Evolutionary conservation across 2,113 vertebrate genomes (phyloP).

Genomic region (Calyptomena viridis): DNA sequence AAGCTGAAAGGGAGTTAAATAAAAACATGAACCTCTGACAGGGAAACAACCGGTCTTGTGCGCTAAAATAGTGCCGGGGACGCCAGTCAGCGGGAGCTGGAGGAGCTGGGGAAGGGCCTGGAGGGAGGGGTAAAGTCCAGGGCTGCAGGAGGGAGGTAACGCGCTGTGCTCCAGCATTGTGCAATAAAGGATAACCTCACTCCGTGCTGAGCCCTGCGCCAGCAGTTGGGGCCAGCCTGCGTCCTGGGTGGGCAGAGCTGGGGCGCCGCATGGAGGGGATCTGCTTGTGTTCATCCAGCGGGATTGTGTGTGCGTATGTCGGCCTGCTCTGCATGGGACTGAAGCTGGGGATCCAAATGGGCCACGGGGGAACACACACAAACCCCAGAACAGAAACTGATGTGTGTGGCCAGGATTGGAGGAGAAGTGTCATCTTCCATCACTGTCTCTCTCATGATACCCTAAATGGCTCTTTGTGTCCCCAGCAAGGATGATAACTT

Average conservation of each 20-base stretch:
- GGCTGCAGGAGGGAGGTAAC: background rate
- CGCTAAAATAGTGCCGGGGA: background rate
- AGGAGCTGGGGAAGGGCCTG: background rate
- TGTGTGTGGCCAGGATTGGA: background rate
- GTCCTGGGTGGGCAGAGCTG: background rate
- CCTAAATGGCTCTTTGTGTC: background rate
- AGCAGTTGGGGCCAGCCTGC: background rate
- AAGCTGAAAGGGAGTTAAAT: slow-evolving; percentile 36
- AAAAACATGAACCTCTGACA: background rate
- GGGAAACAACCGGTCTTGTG: background rate
- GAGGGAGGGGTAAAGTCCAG: background rate
- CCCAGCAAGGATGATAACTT: rapidly evolving
- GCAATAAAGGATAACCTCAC: background rate
- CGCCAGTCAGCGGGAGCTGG: background rate
- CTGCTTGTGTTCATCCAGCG: background rate
- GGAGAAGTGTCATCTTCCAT: background rate
- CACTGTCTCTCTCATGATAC: rapidly evolving
- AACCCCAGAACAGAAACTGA: background rate
- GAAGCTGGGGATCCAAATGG: background rate
- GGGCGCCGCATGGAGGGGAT: too few species aligned
- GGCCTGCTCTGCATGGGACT: background rate
- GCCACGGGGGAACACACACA: rapidly evolving
- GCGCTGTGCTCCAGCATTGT: rapidly evolving
- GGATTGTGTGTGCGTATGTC: background rate
- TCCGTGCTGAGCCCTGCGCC: background rate